phyloP scores from a whole-genome alignment of 2,113 vertebrate species.

The Lophotis ruficrista region DNA sequence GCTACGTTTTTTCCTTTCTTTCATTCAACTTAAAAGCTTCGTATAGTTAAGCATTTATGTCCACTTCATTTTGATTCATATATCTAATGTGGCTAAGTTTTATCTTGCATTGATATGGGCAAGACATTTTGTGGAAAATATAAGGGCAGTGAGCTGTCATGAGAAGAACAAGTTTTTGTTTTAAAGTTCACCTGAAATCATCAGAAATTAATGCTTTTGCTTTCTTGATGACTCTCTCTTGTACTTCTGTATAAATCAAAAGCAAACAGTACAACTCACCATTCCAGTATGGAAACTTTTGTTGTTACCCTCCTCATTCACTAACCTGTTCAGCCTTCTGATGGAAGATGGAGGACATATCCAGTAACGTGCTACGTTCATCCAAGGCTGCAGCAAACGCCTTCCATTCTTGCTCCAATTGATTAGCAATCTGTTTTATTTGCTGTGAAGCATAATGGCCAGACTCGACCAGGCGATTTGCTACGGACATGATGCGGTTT shows the following conservation, averaged over 20 bases:
- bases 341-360: conserved; percentile 97
- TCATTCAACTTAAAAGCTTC: not conserved
- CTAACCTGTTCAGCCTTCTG: conserved; percentile 96
- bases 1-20: not conserved
- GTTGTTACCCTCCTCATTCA: not conserved
- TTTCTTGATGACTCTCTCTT: not conserved
- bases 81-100: not conserved
- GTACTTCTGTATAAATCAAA: not conserved
- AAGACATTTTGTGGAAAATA: not conserved
- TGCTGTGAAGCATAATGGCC: conserved; percentile 97
- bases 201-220: not conserved
- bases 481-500: conserved; percentile 97
- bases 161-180: not conserved
- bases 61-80: not conserved
- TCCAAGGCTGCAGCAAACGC: conserved; percentile 95
- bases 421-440: conserved; percentile 95
- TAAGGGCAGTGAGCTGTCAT: not conserved
- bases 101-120: not conserved
- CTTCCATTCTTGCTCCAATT: conserved; percentile 98
- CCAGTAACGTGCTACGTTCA: conserved; percentile 92
- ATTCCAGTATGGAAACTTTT: not conserved
- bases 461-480: conserved; percentile 91
- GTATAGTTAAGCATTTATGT: not conserved
- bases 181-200: not conserved
- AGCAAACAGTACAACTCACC: not conserved